Evolutionary conservation across 1,140 invertebrate genomes (phyloP).

Genomic region (Cydia splendana): DNA sequence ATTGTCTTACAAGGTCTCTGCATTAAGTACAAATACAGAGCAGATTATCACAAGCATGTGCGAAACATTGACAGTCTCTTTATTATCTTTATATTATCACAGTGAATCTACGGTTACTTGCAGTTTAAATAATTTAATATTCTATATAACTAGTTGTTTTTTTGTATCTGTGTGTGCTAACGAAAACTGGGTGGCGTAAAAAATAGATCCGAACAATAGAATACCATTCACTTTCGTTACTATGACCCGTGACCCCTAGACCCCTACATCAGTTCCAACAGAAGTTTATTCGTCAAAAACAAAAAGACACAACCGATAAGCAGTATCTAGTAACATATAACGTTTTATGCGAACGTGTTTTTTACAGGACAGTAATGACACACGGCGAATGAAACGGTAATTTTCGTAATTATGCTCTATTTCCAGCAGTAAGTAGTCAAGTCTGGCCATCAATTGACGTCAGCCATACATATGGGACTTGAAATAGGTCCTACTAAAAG

Average conservation of each 20-base stretch:
- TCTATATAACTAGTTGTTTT: too few species aligned
- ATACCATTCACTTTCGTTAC: slow-evolving; percentile 7
- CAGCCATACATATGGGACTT: background rate
- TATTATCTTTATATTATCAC: too few species aligned
- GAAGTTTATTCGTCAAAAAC: background rate
- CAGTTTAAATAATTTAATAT: too few species aligned
- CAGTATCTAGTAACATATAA: background rate
- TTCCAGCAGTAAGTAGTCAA: background rate
- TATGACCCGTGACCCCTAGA: slow-evolving; percentile 19
- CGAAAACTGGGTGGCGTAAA: background rate
- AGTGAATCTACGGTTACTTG: too few species aligned
- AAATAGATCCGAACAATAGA: slow-evolving; percentile 7
- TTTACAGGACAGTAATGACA: slow-evolving; percentile 3
- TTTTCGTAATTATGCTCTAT: slow-evolving; percentile 18
- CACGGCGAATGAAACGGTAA: background rate
- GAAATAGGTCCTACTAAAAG: slow-evolving; percentile 2
- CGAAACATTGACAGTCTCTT: too few species aligned
- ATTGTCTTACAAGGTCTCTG: too few species aligned
- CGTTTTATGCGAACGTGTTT: background rate
- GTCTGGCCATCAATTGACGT: slow-evolving; percentile 13
- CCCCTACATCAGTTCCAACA: background rate
- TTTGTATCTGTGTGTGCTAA: too few species aligned
- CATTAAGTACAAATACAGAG: too few species aligned
- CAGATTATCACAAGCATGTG: too few species aligned
- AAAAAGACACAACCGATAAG: background rate